Evolutionary conservation across 1,140 invertebrate genomes (phyloP).

Genomic region (Megathymus violae): DNA sequence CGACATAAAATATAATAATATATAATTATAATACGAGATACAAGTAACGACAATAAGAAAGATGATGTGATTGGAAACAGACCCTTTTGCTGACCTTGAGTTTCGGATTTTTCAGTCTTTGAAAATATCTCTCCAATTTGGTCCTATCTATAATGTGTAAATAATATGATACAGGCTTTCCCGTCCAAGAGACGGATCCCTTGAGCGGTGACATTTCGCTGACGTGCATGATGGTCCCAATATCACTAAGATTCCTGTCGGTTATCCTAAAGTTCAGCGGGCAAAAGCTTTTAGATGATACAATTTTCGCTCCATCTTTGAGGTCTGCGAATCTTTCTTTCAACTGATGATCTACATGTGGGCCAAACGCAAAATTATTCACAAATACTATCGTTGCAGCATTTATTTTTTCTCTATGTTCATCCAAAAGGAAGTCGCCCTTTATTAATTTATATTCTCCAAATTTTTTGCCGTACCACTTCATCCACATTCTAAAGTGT

Average conservation of each 20-base stretch:
- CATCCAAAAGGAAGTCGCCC: conserved; percentile 96
- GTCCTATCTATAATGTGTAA: conserved; percentile 98
- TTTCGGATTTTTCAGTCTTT: conserved; percentile 94
- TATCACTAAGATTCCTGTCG: conserved; percentile 93
- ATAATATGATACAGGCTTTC: conserved; percentile 98
- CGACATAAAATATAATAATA: conserved; percentile 25
- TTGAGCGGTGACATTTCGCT: conserved; percentile 96
- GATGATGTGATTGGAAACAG: conserved; percentile 76
- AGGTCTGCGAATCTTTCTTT: conserved; percentile 98
- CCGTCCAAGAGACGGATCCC: conserved; percentile 99
- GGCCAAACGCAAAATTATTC: conserved; percentile 99
- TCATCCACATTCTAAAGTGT: conserved; percentile 97
- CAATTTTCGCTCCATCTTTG: conserved; percentile 97
- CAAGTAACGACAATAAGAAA: conserved; percentile 51
- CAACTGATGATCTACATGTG: conserved; percentile 97
- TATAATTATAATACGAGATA: conserved; percentile 31
- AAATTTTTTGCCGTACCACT: conserved; percentile 97
- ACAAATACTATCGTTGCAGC: conserved; percentile 97
- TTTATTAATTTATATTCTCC: conserved; percentile 96
- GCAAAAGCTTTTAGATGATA: conserved; percentile 99
- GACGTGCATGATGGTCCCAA: conserved; percentile 99
- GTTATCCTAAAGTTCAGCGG: conserved; percentile 98
- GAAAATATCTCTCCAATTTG: conserved; percentile 98
- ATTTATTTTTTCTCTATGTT: conserved; percentile 96
- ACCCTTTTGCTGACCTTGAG: conserved; percentile 87